Base-by-base conservation (phyloP, 2,797 vertebrate genomes). In the Leptoclinus maculatus region DNA sequence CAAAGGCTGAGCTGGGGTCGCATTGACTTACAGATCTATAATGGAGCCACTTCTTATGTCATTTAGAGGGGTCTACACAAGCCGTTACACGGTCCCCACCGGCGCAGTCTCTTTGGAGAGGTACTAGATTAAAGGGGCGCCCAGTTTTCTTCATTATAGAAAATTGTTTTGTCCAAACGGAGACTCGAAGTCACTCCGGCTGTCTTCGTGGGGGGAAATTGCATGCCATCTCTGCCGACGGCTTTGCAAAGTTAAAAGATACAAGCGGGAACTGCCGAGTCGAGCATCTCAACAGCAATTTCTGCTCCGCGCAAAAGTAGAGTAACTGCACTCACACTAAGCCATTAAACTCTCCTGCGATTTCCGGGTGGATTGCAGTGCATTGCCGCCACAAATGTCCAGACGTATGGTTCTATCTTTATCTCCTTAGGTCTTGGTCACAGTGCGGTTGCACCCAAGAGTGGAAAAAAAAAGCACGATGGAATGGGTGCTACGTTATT, bases 21-120 rank as follows among this genome's bases (percentile, higher is more conserved):
- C 88, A 89, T 81, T 92, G 92, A 94, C 88, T 34, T 93, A 91
- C 88, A 89, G 89, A 91, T 90, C 76, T 83, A 87, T 89, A 88
- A 90, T 86, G 78, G 87, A 82, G 71, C 80, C 86, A 79, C 88
- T 88, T 82, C 79, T 91, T 90, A 85, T 93, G 85, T 83, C 80
- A 87, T 87, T 89, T 87, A 70, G 79, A 87, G 71, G 29, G 45
- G 79, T 85, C 82, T 54, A 58, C 78, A 76, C 51, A 72, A 84
- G 59, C 64, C 70, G 43, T 75, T 73, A 63, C 79, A 75, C 63
- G 68, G 76, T 72, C 74, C 53, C 78, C 63, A 75, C 66, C 75
- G 27, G 9, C 4, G 8, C 74, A 7, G 43, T 74, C 58, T 75
- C 73, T 76, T 70, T 69, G 38, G 62, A 83, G 73, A 73, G 73